These are phyloP conservation scores for Isurus oxyrinchus DNA, from an alignment of 2,113 vertebrate genomes.

Conservation along the genomic window DNA sequence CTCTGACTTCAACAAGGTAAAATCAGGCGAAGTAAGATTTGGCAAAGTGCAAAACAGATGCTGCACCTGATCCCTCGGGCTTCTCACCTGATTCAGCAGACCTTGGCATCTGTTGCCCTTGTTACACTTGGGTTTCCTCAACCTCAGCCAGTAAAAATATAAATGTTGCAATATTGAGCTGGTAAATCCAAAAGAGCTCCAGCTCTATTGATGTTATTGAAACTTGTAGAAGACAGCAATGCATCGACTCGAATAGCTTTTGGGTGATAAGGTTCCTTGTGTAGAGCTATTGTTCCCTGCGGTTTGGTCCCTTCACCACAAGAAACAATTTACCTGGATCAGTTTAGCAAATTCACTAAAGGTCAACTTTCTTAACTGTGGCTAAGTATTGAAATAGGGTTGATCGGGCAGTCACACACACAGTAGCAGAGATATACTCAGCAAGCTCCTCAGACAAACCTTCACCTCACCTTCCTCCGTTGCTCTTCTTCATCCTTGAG, in stretches of 20 bases:
- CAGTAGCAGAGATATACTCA: background rate
- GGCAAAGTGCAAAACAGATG: too few relatives aligned
- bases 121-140: background rate
- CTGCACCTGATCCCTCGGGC: too few relatives aligned
- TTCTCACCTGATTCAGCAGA: background rate
- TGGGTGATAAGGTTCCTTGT: background rate
- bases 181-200: background rate
- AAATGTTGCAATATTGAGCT: background rate
- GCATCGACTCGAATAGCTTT: background rate
- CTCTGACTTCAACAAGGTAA: too few relatives aligned
- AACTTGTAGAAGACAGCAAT: background rate
- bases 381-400: background rate
- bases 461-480: conserved; percentile 59
- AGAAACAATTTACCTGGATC: background rate
- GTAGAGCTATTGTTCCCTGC: background rate
- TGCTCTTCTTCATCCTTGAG: conserved; percentile 61
- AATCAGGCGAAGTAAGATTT: too few relatives aligned
- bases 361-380: background rate
- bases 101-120: background rate
- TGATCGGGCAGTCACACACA: background rate
- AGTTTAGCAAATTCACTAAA: background rate
- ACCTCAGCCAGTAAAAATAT: background rate
- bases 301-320: background rate
- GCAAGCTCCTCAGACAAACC: accelerated
- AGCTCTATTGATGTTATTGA: background rate